Percentiles rank a stretch among this genome's conserved stretches.
Evolutionary conservation across 2,888 invertebrate genomes (phyloP).

Genomic region (Ectobius pallidus): DNA sequence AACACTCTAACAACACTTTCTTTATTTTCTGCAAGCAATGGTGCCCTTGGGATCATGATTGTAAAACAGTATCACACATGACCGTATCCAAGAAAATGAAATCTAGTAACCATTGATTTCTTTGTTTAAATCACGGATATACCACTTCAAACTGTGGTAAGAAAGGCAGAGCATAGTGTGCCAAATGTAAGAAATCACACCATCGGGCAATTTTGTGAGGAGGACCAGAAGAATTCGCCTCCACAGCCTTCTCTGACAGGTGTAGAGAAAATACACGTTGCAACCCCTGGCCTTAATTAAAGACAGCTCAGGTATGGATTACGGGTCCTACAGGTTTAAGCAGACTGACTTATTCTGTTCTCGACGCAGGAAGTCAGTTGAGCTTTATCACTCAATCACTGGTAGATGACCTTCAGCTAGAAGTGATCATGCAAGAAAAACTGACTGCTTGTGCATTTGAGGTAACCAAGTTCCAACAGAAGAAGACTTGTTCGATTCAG

Average conservation of each 20-base stretch:
- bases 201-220: not conserved
- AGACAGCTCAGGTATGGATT: not conserved
- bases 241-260: not conserved
- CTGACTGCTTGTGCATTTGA: not conserved
- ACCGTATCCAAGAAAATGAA: not conserved
- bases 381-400: not conserved
- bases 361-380: constrained; percentile 13
- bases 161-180: not conserved
- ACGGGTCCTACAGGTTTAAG: no score
- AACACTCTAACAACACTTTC: not conserved
- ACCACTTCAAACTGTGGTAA: not conserved
- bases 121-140: constrained; percentile 6
- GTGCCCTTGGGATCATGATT: not conserved
- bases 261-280: not conserved
- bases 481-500: no score
- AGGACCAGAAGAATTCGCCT: not conserved
- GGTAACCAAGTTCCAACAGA: no score
- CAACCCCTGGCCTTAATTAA: not conserved
- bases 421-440: not conserved
- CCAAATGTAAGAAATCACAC: not conserved
- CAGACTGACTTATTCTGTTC: not conserved
- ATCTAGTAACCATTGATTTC: not conserved
- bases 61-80: not conserved
- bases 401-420: not conserved
- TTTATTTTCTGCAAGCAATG: not conserved